Base-by-base conservation (phyloP, 2,797 vertebrate species). In the Otus scops region DNA sequence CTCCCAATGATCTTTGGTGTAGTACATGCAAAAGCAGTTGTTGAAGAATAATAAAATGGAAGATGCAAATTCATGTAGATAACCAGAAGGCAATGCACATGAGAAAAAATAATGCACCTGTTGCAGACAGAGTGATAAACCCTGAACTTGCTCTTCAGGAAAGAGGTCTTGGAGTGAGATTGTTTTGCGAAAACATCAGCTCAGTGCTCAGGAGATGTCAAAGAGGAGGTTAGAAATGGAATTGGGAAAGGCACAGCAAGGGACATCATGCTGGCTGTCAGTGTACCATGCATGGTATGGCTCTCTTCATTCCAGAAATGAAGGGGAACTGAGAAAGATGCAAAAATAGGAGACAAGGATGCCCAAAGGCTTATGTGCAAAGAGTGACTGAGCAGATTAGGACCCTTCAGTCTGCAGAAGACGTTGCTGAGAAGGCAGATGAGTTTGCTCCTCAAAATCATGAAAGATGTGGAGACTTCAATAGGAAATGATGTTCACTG, bases 241-340 rank as follows among this genome's bases (percentile, higher is more conserved):
- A 36, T 16, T 30, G 22, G 48, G 59, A 75, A 95, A 88, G 43
- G 63, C 50, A 85, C 11, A 85, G 59, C 48, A 68, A 60, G 34
- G 28, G 24, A 64, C 18, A 12, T 19, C 4, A 0, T 7, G 10
- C 32, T 56, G 38, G 41, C 73, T 36, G 17, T 39, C 81, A 69
- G 28, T 1, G 0, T 26, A 28, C 3, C 4, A 4, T 13, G n/a
- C 12, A 8, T 28, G 13, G 22, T 59, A 45, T 8, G 7, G 22
- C 10, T 45, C 14, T 83, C 76, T 34, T 45, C 60, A 53, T 69
- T 61, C 77, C 77, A 69, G 69, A 65, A 88, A 39, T 34, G 18
- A 74, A 70, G 6, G 4, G 18, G 13, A 86, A 32, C 34, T 57
- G 64, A 80, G 26, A 68, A 84, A 65, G 27, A 24, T 27, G 60